phyloP scores from a whole-genome alignment of 2,113 vertebrate genomes.

The Suncus etruscus region DNA sequence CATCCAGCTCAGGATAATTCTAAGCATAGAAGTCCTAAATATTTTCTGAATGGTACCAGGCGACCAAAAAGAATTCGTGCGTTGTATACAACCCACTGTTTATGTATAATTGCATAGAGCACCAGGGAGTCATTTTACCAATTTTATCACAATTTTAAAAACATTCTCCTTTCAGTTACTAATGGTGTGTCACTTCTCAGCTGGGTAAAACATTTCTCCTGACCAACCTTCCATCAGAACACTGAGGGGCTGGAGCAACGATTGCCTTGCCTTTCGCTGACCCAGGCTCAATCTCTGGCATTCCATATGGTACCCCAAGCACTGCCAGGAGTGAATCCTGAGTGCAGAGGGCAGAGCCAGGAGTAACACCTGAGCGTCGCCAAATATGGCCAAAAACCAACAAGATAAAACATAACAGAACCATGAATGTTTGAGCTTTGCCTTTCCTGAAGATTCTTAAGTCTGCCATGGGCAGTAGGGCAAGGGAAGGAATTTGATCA shows the following conservation, averaged over 20 bases:
- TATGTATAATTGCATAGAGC: neutral
- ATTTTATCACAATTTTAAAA: constrained; percentile 12
- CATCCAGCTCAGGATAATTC: neutral
- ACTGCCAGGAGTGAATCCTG: too few species aligned
- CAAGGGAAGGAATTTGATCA: neutral
- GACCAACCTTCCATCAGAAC: neutral
- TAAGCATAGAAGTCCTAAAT: neutral
- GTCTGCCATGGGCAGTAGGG: neutral
- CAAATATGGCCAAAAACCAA: too few species aligned
- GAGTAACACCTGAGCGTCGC: too few species aligned
- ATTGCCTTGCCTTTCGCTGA: too few species aligned
- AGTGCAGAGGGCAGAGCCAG: too few species aligned
- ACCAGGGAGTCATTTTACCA: neutral
- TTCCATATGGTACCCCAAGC: too few species aligned
- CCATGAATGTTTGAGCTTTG: neutral
- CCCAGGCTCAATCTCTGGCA: too few species aligned
- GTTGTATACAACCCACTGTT: neutral
- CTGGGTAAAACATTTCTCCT: neutral
- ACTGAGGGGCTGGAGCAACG: too few species aligned
- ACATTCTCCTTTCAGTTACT: neutral
- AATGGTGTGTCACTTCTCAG: constrained; percentile 2
- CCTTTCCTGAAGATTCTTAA: neutral
- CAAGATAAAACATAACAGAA: too few species aligned
- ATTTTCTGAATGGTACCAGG: neutral
- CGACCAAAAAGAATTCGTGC: neutral